Percentiles rank a stretch among this genome's conserved stretches.
phyloP scores from a whole-genome alignment of 2,113 vertebrate species.

The Cyprichromis sp. region DNA sequence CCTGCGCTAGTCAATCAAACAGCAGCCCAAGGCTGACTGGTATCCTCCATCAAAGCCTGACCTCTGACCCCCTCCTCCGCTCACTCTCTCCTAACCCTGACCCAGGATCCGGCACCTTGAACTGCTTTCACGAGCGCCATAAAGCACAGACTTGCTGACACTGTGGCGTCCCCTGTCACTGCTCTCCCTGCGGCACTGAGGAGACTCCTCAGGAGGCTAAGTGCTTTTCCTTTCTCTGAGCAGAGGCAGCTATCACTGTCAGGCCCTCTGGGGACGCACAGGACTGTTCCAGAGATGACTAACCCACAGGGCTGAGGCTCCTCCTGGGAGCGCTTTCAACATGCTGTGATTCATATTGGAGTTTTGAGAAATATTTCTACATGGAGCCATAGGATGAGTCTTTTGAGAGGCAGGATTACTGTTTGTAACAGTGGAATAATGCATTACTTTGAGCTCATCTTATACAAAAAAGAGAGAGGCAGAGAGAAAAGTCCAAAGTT shows the following conservation, averaged over 20 bases:
- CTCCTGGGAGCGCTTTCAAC: background rate
- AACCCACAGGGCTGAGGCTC: background rate
- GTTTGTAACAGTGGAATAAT: background rate
- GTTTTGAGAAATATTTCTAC: background rate
- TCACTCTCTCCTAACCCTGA: background rate
- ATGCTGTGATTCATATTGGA: background rate
- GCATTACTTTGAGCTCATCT: background rate
- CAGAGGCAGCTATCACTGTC: slow-evolving; percentile 4
- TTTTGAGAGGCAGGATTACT: background rate
- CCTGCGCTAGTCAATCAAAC: slow-evolving; percentile 29
- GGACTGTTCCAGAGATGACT: background rate
- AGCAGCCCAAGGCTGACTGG: background rate
- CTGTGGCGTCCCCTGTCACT: background rate
- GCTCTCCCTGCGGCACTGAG: background rate
- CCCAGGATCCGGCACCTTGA: background rate
- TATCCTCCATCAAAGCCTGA: slow-evolving; percentile 36
- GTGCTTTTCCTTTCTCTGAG: slow-evolving; percentile 27
- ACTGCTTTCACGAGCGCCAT: background rate
- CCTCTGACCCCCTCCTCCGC: background rate
- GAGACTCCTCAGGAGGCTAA: slow-evolving; percentile 7
- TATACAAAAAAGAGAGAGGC: background rate
- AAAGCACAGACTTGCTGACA: background rate
- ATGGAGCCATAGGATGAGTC: background rate
- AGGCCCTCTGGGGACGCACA: background rate
- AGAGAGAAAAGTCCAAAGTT: background rate